Conservation (phyloP, 1,140 invertebrate genomes). For the Ladona fulva region DNA sequence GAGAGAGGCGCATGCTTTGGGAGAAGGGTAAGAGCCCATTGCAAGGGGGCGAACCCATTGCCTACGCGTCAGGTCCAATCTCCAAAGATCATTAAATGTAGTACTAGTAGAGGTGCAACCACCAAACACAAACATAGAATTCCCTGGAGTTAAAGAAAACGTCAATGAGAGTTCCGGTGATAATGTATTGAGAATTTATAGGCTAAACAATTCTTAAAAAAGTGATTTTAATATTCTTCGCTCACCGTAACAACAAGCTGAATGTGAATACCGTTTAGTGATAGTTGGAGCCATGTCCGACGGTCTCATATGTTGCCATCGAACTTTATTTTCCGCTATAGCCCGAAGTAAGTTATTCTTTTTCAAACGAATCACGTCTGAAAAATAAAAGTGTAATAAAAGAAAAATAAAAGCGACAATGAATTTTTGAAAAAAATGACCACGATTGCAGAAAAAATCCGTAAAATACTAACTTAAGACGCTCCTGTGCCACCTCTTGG, state of each 20-base stretch:
- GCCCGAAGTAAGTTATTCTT: constrained; percentile 57
- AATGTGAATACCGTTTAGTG: constrained; percentile 84
- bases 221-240: constrained; percentile 13
- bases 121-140: constrained; percentile 91
- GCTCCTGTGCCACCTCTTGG: constrained; percentile 70
- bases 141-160: constrained; percentile 33
- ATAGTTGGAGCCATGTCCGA: constrained; percentile 55
- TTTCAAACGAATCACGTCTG: constrained; percentile 63
- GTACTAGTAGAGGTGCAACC: constrained; percentile 90
- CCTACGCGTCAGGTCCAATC: constrained; percentile 75
- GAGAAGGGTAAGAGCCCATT: constrained; percentile 85
- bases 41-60: constrained; percentile 73
- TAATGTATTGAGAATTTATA: neutral
- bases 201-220: neutral
- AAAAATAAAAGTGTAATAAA: constrained; percentile 29
- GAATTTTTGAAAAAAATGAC: neutral
- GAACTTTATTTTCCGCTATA: constrained; percentile 54
- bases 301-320: constrained; percentile 52
- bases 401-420: constrained; percentile 7
- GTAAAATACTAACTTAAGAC: constrained; percentile 58
- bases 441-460: neutral
- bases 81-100: constrained; percentile 96
- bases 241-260: constrained; percentile 63
- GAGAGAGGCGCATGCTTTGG: constrained; percentile 90
- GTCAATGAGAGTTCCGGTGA: neutral